Evolutionary conservation across 2,113 vertebrate species (phyloP), one percentile per base, ranked within the genome.

Genomic region (Nipponia nippon): DNA sequence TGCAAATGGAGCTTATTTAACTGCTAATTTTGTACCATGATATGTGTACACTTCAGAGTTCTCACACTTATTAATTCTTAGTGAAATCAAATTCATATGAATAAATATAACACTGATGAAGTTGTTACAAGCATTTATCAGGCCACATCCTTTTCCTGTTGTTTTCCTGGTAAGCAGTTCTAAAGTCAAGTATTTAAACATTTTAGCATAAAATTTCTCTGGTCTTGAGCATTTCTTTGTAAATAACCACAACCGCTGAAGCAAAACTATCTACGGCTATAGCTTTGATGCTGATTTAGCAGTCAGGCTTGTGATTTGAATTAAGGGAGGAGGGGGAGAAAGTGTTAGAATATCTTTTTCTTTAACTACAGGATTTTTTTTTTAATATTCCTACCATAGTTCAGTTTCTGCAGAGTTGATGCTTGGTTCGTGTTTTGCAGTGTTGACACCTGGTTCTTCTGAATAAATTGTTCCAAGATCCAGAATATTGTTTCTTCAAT

Each of bases 71-170:
- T 76, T 93, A 91, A 88, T 90, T 94, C 49, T 79, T 88, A 84
- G 52, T 61, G 62, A 93, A 91, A 96, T 93, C 40, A 46, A 76
- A 73, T 69, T 83, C 53, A 26, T 61, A 69, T 61, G 26, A 90
- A 79, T 87, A 95, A 95, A 90, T 94, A 61, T 2, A 73, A 52
- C 10, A 56, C 75, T 77, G 81, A 95, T 95, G 52, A 89, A 79
- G 36, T 77, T 73, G 61, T 69, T 69, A 52, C 17, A 50, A 38
- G 71, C 67, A 85, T 95, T 96, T 91, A 95, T 88, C 82, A 95
- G 78, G 93, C 96, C 96, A 97, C 96, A 96, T 97, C 96, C 96
- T 96, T 94, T 97, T 97, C 96, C 96, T 96, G 96, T 97, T 96
- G 30, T 91, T 96, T 97, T 96, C 66, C 91, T 88, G 70, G 78